A percentile compares a stretch with the other conserved stretches of the same genome.
phyloP scores from a whole-genome alignment of 2,888 invertebrate genomes.

The Onthophagus sagittarius region DNA sequence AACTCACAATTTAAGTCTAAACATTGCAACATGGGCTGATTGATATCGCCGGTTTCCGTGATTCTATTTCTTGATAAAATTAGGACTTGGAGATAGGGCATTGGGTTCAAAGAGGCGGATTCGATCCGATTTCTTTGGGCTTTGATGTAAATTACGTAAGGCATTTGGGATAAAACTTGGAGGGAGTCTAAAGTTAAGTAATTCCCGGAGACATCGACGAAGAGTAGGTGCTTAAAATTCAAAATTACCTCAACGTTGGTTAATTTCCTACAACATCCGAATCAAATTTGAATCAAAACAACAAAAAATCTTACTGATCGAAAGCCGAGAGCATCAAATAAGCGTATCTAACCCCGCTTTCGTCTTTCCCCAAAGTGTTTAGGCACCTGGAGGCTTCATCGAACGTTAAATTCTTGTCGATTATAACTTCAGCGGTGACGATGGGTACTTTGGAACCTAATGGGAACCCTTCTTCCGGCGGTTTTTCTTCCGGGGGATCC shows the following conservation, averaged over 20 bases:
- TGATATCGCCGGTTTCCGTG: slow-evolving; percentile 51
- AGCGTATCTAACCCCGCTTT: slow-evolving; percentile 52
- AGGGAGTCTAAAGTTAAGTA: slow-evolving; percentile 50
- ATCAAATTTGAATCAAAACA: neutral
- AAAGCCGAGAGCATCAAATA: slow-evolving; percentile 56
- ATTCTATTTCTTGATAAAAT: slow-evolving; percentile 56
- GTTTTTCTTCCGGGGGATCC: neutral
- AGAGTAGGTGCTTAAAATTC: slow-evolving; percentile 55
- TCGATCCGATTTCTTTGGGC: slow-evolving; percentile 55
- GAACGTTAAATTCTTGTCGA: slow-evolving; percentile 39
- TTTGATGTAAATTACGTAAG: slow-evolving; percentile 55
- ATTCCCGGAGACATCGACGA: slow-evolving; percentile 57
- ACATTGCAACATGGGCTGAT: slow-evolving; percentile 55
- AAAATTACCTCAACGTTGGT: slow-evolving; percentile 54
- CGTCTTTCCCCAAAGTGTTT: slow-evolving; percentile 46
- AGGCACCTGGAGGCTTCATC: slow-evolving; percentile 45
- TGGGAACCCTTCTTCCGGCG: neutral
- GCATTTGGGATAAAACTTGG: slow-evolving; percentile 52
- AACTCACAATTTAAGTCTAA: slow-evolving; percentile 55
- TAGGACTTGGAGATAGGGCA: slow-evolving; percentile 59
- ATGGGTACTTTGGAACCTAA: neutral
- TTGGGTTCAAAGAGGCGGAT: slow-evolving; percentile 51
- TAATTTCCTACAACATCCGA: slow-evolving; percentile 42
- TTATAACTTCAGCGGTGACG: slow-evolving; percentile 29
- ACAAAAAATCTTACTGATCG: slow-evolving; percentile 35